phyloP scores from a whole-genome alignment of 2,888 invertebrate species.

The Diachrysia chrysitis region DNA sequence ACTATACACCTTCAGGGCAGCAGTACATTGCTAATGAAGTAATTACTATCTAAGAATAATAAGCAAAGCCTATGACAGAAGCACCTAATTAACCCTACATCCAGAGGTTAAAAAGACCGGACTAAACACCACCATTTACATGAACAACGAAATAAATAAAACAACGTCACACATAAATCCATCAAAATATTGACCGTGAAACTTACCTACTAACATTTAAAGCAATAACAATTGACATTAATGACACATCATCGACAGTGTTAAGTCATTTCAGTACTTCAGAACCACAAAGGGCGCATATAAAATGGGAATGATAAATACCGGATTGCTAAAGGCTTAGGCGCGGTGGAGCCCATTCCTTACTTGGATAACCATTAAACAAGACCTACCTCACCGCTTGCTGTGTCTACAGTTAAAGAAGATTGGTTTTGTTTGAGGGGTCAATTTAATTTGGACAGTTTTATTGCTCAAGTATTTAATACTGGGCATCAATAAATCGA shows the following conservation, averaged over 20 bases:
- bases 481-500: constrained; percentile 85
- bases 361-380: constrained; percentile 62
- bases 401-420: constrained; percentile 38
- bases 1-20: not conserved
- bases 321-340: constrained; percentile 79
- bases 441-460: constrained; percentile 70
- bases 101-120: constrained; percentile 17
- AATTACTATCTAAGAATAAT: not conserved
- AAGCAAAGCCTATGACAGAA: not conserved
- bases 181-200: constrained; percentile 54
- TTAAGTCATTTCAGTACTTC: constrained; percentile 71
- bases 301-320: constrained; percentile 84
- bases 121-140: constrained; percentile 11
- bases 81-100: constrained; percentile 19
- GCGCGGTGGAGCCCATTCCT: constrained; percentile 72
- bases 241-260: constrained; percentile 69
- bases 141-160: constrained; percentile 34
- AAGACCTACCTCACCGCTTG: constrained; percentile 63
- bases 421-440: constrained; percentile 60
- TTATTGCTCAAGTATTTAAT: constrained; percentile 83
- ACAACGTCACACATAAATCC: constrained; percentile 38
- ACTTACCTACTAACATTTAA: constrained; percentile 55
- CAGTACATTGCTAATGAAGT: not conserved
- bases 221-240: constrained; percentile 68
- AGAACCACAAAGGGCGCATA: constrained; percentile 73